Percentiles rank a stretch among this genome's conserved stretches.
Conservation (phyloP, 1,140 invertebrate species). For the Drosophila gunungcola region DNA sequence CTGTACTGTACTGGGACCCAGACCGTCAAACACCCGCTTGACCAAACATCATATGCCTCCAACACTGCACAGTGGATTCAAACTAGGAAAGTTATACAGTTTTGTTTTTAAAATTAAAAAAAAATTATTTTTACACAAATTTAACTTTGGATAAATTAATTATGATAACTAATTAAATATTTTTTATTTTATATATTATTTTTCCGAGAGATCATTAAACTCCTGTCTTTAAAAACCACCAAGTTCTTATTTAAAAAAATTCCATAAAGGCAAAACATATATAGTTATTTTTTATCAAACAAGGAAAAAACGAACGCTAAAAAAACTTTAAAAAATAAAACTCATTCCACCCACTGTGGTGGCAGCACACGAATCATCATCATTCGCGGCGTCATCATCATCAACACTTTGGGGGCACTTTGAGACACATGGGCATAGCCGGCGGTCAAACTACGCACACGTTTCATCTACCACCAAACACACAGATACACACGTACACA, state of each 20-base stretch:
- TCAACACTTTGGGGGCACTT: constrained; percentile 62
- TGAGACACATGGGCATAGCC: constrained; percentile 78
- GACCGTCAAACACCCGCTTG: constrained; percentile 66
- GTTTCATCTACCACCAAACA: neutral
- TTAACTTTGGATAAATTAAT: neutral
- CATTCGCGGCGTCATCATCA: constrained; percentile 61
- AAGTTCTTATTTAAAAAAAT: too few species aligned
- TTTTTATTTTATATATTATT: too few species aligned
- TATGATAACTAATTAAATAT: too few species aligned
- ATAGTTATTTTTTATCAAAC: too few species aligned
- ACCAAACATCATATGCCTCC: constrained; percentile 40
- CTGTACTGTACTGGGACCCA: constrained; percentile 20
- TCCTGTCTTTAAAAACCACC: too few species aligned
- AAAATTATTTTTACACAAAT: neutral
- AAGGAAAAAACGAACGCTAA: too few species aligned
- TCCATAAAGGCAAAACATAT: too few species aligned
- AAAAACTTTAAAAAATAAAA: too few species aligned
- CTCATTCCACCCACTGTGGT: constrained; percentile 35
- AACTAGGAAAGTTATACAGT: too few species aligned
- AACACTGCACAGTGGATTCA: constrained; percentile 30
- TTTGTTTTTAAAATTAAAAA: too few species aligned
- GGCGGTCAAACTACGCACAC: constrained; percentile 46
- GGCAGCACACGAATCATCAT: constrained; percentile 39
- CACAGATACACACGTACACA: constrained; percentile 10
- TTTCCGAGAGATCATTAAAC: too few species aligned